Base-by-base conservation (phyloP, 2,113 vertebrate species). In the Phyllostomus discolor region DNA sequence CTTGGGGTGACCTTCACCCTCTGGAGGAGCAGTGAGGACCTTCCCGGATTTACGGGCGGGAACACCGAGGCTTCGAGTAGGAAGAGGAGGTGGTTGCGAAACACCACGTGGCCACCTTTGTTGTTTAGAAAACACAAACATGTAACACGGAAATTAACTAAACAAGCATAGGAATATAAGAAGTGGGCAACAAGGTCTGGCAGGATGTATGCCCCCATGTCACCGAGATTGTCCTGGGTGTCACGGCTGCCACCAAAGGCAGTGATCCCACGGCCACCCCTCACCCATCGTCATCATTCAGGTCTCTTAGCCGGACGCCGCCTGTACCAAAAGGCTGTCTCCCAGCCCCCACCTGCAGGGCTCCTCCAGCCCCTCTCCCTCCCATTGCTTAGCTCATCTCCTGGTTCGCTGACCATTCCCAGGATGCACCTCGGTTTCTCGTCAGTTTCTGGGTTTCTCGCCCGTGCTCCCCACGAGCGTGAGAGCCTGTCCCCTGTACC, bases 351-450 rank as follows among this genome's bases (percentile, higher is more conserved):
- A 1, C 3, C 28, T 12, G 0, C 1, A 11, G 31, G 11, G 17
- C 11, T 22, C 69, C 50, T 66, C 59, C 7, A 0, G 24, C 26
- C 64, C 16, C 50, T 50, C 70, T 38, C 19, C 14, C 0, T 33
- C 35, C 22, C 43, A 0, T 50, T 16, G 24, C 79, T 35, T 66
- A 3, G 14, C 35, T 88, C 24, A 10, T 24, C 80, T 35, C 35
- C 17, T 46, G 19, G 0, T 0, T 38, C 33, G 1, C 78, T 1
- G 2, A 0, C 28, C 3, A 2, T 15, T 5, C 12, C 24, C 1
- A 10, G 52, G 7, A 1, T 3, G 41, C 1, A 1, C 79, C 54
- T 57, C 14, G 3, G 8, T 57, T 50, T 90, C 72, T 20, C n/a
- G 2, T 33, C 9, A 28, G 24, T n/a, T 31, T 46, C 48, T 48